phyloP scores from a whole-genome alignment of 2,113 vertebrate genomes.

The Odontophorus gujanensis region DNA sequence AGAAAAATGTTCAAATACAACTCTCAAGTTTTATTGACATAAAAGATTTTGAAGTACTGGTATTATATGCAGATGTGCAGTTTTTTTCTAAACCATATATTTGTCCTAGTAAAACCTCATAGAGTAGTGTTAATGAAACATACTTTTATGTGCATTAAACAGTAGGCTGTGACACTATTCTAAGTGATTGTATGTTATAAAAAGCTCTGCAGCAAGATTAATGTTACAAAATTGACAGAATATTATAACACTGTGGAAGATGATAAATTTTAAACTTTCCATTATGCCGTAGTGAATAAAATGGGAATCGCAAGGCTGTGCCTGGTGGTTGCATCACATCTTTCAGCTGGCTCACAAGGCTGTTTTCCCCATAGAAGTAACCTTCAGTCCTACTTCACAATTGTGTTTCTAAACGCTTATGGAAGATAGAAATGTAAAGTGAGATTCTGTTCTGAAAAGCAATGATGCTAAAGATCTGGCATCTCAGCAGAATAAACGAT shows the following conservation, averaged over 20 bases:
- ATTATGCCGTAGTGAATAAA: conserved; percentile 42
- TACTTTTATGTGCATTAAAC: conserved; percentile 67
- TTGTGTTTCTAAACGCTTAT: conserved; percentile 19
- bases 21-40: conserved; percentile 4
- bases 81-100: conserved; percentile 40
- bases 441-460: background rate
- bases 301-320: conserved; percentile 24
- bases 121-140: conserved; percentile 63
- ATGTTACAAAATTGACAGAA: conserved; percentile 72
- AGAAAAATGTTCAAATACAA: background rate
- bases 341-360: background rate
- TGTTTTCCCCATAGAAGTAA: conserved; percentile 2
- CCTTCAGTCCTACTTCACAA: background rate
- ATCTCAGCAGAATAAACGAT: background rate
- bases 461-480: background rate
- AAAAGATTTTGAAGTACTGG: conserved; percentile 40
- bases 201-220: conserved; percentile 69
- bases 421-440: background rate
- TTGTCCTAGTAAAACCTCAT: conserved; percentile 63
- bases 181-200: conserved; percentile 74
- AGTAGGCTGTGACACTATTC: conserved; percentile 50
- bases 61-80: background rate
- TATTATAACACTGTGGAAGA: conserved; percentile 67
- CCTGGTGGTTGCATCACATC: conserved; percentile 25
- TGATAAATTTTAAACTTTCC: conserved; percentile 64